phyloP scores from a whole-genome alignment of 1,140 invertebrate species.

The Neoseiulus cucumeris region DNA sequence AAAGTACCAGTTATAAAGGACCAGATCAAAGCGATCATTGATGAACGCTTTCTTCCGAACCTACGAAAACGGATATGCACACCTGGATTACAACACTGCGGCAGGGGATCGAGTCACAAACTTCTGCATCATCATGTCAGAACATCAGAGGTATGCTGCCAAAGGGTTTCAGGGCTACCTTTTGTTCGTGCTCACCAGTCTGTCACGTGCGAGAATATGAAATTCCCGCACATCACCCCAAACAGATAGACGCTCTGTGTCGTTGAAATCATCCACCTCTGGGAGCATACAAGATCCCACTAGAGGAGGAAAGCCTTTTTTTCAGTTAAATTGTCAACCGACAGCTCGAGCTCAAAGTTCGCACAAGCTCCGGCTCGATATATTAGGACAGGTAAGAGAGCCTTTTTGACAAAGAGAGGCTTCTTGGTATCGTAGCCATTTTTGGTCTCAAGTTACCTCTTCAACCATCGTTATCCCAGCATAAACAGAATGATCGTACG shows the following conservation, averaged over 20 bases:
- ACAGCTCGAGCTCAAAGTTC: no score
- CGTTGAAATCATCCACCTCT: constrained; percentile 40
- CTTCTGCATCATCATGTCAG: no score
- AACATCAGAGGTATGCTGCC: no score
- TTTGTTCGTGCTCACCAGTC: constrained; percentile 48
- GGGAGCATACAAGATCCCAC: constrained; percentile 52
- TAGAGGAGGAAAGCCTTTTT: constrained; percentile 27
- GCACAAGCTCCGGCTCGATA: no score
- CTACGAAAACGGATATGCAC: no score
- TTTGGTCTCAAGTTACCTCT: not conserved
- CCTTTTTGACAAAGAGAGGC: no score
- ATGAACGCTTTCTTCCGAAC: not conserved
- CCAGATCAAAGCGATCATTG: constrained; percentile 14
- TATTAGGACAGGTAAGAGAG: no score
- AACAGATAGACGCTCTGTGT: constrained; percentile 60
- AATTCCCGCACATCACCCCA: constrained; percentile 53
- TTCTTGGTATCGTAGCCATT: no score
- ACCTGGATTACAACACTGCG: no score
- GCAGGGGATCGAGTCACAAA: no score
- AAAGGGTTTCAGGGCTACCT: no score
- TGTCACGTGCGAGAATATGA: constrained; percentile 55
- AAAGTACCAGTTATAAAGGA: constrained; percentile 6
- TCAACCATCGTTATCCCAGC: not conserved
- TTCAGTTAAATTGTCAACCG: no score
- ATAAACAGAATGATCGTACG: not conserved